These are phyloP conservation scores for Desmophyllum pertusum DNA, from an alignment of 92 coral and sea anemone genomes.

Conservation along the genomic window DNA sequence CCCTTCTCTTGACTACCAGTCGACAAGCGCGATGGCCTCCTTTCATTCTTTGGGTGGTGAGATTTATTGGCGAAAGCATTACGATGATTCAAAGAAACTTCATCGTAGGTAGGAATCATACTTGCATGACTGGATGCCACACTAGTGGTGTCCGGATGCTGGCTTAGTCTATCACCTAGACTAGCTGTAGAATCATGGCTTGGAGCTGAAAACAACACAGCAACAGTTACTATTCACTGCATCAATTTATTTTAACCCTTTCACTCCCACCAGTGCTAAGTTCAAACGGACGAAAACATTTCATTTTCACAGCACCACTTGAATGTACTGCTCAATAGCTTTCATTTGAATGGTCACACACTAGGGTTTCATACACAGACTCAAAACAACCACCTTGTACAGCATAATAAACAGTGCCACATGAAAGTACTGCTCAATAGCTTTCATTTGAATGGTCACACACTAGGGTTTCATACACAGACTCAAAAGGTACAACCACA, in stretches of 20 bases:
- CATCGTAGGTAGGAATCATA: conserved; percentile 72
- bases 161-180: conserved; percentile 36
- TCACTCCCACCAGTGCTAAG: too few species aligned
- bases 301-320: too few species aligned
- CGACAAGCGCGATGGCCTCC: conserved; percentile 10
- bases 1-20: conserved; percentile 24
- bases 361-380: too few species aligned
- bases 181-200: conserved; percentile 38
- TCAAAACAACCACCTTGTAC: too few species aligned
- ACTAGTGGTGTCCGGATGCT: conserved; percentile 62
- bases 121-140: conserved; percentile 79
- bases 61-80: conserved; percentile 46
- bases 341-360: too few species aligned
- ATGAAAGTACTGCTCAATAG: conserved; percentile 6
- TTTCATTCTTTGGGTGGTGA: not conserved
- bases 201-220: conserved; percentile 46
- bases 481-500: too few species aligned
- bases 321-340: too few species aligned
- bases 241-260: too few species aligned
- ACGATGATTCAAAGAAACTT: conserved; percentile 71
- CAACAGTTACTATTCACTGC: not conserved
- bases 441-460: conserved; percentile 1
- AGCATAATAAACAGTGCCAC: conserved; percentile 10
- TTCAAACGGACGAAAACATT: too few species aligned
- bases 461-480: not conserved